phyloP scores from a whole-genome alignment of 2,113 vertebrate species.

The Fulmarus glacialis region DNA sequence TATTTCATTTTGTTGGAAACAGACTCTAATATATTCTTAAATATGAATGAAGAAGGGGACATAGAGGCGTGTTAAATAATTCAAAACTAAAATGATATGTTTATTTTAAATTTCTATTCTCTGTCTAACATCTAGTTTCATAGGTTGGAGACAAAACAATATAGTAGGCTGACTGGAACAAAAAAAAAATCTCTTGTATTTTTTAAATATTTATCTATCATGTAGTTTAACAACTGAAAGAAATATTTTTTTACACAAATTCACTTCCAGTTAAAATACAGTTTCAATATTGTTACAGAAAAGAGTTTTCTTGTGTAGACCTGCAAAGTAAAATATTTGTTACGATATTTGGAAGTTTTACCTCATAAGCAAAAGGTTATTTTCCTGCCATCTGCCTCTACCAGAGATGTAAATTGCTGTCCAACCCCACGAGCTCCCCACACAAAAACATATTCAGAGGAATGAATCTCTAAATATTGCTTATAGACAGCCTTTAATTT shows the following conservation, averaged over 20 bases:
- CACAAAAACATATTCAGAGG: not conserved
- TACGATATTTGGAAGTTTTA: not conserved
- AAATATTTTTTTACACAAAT: not conserved
- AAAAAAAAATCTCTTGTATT: not conserved
- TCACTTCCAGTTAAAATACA: not conserved
- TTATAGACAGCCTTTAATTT: not conserved
- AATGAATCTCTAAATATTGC: not conserved
- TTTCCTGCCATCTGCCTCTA: not conserved
- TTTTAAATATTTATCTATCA: not conserved
- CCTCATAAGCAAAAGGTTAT: not conserved
- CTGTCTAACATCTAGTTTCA: not conserved
- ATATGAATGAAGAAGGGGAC: not conserved
- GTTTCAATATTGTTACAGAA: not conserved
- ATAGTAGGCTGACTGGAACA: not conserved
- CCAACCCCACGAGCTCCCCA: accelerated
- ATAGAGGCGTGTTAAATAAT: not conserved
- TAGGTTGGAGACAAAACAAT: not conserved
- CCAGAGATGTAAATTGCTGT: not conserved
- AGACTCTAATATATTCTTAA: not conserved
- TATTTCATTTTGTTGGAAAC: not conserved
- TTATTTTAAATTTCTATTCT: not conserved
- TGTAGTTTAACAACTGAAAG: not conserved
- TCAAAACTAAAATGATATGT: not conserved
- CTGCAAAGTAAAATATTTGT: not conserved
- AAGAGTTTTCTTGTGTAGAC: accelerated